Percentiles rank a stretch among this genome's conserved stretches.
phyloP scores from a whole-genome alignment of 2,113 vertebrate species.

The Psophia crepitans region DNA sequence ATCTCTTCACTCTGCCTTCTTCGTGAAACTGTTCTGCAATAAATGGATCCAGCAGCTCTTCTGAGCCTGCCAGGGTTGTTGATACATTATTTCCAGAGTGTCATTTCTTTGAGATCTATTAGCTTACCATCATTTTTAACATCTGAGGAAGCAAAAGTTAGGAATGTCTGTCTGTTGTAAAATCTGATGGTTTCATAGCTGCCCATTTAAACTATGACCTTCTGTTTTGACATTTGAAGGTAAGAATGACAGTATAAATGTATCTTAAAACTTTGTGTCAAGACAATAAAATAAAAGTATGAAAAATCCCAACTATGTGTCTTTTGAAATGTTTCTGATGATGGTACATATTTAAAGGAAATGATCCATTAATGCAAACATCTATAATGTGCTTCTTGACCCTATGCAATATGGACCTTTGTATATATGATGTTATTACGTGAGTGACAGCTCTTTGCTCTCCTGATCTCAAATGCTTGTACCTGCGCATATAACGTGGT shows the following conservation, averaged over 20 bases:
- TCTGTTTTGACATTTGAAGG: neutral
- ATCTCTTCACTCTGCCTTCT: neutral
- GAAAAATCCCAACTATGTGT: neutral
- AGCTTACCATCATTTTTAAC: neutral
- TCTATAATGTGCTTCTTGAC: neutral
- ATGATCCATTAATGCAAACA: neutral
- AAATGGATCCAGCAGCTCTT: neutral
- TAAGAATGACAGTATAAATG: neutral
- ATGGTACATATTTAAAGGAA: neutral
- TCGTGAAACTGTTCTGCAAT: neutral
- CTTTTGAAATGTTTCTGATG: neutral
- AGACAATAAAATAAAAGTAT: neutral
- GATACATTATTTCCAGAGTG: neutral
- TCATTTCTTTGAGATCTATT: neutral
- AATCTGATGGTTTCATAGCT: neutral
- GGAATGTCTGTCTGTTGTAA: neutral
- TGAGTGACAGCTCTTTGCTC: neutral
- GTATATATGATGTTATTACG: neutral
- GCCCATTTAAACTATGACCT: neutral
- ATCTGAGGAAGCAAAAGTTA: neutral
- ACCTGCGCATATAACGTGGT: neutral
- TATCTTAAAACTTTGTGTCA: neutral
- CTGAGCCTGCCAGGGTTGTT: neutral
- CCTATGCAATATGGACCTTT: neutral
- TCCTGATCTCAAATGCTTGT: neutral